Percentiles rank a stretch among this genome's conserved stretches.
Conservation (phyloP, 2,888 invertebrate genomes). For the Drosophila hamatofila region DNA sequence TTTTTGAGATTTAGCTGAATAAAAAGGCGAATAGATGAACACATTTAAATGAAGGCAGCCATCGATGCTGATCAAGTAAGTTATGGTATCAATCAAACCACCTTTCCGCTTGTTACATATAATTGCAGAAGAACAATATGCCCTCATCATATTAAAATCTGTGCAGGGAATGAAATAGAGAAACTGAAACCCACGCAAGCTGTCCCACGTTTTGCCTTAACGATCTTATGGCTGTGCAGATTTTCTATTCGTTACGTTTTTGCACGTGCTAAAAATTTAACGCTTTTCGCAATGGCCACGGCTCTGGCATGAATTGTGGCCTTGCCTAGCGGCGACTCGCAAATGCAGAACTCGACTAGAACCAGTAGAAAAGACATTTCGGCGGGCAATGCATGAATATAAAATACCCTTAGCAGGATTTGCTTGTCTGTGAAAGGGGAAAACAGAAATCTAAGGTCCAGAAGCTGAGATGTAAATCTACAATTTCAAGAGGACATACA, state of each 20-base stretch:
- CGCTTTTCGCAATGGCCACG: slow-evolving; percentile 56
- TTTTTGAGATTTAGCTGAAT: too few species aligned
- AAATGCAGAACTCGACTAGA: slow-evolving; percentile 6
- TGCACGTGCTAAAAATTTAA: slow-evolving; percentile 62
- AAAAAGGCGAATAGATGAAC: too few species aligned
- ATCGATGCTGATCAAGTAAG: too few species aligned
- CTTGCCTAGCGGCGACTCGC: slow-evolving; percentile 46
- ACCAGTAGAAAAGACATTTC: background rate
- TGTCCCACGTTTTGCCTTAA: slow-evolving; percentile 58
- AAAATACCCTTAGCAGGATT: background rate
- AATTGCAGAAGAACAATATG: background rate
- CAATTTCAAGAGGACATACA: too few species aligned
- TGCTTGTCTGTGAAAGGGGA: background rate
- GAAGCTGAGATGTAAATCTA: background rate
- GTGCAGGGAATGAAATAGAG: background rate
- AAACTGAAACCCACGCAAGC: slow-evolving; percentile 54
- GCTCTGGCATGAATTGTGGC: slow-evolving; percentile 56
- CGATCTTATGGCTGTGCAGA: slow-evolving; percentile 42
- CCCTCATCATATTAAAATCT: too few species aligned
- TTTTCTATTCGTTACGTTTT: slow-evolving; percentile 3
- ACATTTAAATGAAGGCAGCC: too few species aligned
- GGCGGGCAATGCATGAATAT: background rate
- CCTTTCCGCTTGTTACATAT: background rate
- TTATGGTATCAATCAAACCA: too few species aligned
- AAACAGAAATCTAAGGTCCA: background rate